Percentiles rank a stretch among this genome's conserved stretches.
phyloP scores from a whole-genome alignment of 2,888 invertebrate genomes.

The Xestia xanthographa region DNA sequence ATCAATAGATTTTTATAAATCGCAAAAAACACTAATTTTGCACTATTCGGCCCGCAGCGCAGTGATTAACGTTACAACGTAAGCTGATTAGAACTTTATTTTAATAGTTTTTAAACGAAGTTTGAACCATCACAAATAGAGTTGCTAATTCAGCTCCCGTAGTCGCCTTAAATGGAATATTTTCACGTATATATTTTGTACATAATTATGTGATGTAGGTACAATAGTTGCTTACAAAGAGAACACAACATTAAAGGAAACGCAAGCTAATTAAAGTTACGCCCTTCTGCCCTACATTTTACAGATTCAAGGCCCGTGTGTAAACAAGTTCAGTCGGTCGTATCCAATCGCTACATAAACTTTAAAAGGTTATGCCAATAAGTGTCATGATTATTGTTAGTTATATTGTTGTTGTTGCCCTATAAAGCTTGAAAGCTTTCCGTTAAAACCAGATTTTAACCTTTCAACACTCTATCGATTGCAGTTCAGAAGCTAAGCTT shows the following conservation, averaged over 20 bases:
- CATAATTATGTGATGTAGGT: neutral
- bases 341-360: conserved; percentile 41
- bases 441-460: neutral
- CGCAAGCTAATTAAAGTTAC: conserved; percentile 41
- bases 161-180: conserved; percentile 14
- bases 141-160: no score
- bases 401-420: conserved; percentile 15
- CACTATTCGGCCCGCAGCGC: no score
- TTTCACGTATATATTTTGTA: neutral
- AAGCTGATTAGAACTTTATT: no score
- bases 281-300: conserved; percentile 50
- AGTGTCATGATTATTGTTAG: conserved; percentile 55
- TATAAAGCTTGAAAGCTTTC: conserved; percentile 7
- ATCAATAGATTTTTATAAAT: no score
- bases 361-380: conserved; percentile 50
- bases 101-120: no score
- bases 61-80: no score
- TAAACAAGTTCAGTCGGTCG: conserved; percentile 52
- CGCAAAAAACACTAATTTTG: no score
- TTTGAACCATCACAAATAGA: no score
- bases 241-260: conserved; percentile 28
- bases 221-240: conserved; percentile 7
- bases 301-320: conserved; percentile 51
- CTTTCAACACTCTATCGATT: neutral
- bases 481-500: neutral